A percentile compares a stretch with the other conserved stretches of the same genome.
Evolutionary conservation across 2,888 invertebrate genomes (phyloP).

Genomic region (Sturmia bella): DNA sequence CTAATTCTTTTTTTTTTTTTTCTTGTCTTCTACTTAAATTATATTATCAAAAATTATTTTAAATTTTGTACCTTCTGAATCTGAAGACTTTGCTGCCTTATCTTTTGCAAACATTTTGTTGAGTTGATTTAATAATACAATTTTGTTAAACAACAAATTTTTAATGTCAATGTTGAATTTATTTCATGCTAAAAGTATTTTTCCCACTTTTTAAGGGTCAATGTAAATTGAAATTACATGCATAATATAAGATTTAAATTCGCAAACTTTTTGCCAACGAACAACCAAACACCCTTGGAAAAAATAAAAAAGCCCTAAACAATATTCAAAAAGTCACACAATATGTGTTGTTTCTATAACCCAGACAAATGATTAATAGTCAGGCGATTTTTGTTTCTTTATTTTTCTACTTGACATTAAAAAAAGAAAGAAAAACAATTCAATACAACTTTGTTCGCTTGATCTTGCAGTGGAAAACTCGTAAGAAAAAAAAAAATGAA

Average conservation of each 20-base stretch:
- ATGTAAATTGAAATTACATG: conserved; percentile 5
- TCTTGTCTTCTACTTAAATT: neutral
- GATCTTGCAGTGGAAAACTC: conserved; percentile 39
- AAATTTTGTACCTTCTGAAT: neutral
- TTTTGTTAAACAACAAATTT: too few relatives aligned
- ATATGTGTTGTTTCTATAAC: neutral
- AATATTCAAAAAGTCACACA: conserved; percentile 58
- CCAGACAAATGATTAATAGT: conserved; percentile 53
- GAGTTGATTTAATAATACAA: neutral
- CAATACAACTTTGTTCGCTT: conserved; percentile 19
- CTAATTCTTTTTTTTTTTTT: conserved; percentile 26
- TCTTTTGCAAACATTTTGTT: neutral
- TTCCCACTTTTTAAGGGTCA: conserved; percentile 54
- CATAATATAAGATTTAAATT: conserved; percentile 1
- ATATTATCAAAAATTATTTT: neutral
- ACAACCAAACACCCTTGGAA: conserved; percentile 56
- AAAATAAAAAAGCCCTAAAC: neutral
- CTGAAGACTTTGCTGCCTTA: neutral
- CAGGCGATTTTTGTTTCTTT: conserved; percentile 30
- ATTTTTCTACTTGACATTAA: conserved; percentile 29
- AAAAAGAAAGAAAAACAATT: neutral
- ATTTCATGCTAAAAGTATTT: conserved; percentile 16
- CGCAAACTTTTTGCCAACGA: neutral
- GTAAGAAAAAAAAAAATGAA: conserved; percentile 12
- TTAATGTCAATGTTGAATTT: neutral